phyloP scores from a whole-genome alignment of 2,888 invertebrate genomes.

The Gandaritis pyraliata region DNA sequence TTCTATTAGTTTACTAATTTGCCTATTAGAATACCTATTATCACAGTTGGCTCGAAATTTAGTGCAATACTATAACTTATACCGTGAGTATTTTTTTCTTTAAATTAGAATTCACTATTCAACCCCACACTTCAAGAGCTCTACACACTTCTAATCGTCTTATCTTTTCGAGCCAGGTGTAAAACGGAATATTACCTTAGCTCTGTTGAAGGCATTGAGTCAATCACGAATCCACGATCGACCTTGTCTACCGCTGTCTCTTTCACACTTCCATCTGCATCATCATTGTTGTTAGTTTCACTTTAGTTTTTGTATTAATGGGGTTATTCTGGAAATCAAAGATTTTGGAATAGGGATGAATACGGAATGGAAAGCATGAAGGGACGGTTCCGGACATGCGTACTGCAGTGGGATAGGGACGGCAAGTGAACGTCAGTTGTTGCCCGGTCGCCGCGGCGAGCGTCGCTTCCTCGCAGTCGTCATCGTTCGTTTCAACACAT shows the following conservation, averaged over 20 bases:
- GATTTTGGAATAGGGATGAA: constrained; percentile 54
- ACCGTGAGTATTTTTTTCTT: background rate
- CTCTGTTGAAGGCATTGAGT: constrained; percentile 60
- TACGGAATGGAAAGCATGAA: constrained; percentile 63
- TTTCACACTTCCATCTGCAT: constrained; percentile 43
- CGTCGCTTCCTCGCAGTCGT: constrained; percentile 53
- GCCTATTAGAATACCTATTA: no score
- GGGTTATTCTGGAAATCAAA: constrained; percentile 31
- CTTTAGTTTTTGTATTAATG: constrained; percentile 9
- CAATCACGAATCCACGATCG: constrained; percentile 72
- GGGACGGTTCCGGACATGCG: constrained; percentile 80
- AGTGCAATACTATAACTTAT: background rate
- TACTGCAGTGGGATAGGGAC: constrained; percentile 75
- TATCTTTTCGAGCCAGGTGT: constrained; percentile 71
- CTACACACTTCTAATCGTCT: constrained; percentile 60
- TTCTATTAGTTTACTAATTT: no score
- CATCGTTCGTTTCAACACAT: constrained; percentile 69
- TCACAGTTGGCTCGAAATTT: no score
- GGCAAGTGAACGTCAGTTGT: constrained; percentile 72
- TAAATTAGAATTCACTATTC: background rate
- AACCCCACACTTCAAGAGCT: constrained; percentile 49
- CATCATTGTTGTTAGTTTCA: constrained; percentile 22
- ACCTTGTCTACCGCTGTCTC: constrained; percentile 65
- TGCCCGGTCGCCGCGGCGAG: constrained; percentile 68
- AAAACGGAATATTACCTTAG: constrained; percentile 54